Percentiles rank a stretch among this genome's conserved stretches.
phyloP scores from a whole-genome alignment of 2,888 invertebrate genomes.

The Steromphala cineraria region DNA sequence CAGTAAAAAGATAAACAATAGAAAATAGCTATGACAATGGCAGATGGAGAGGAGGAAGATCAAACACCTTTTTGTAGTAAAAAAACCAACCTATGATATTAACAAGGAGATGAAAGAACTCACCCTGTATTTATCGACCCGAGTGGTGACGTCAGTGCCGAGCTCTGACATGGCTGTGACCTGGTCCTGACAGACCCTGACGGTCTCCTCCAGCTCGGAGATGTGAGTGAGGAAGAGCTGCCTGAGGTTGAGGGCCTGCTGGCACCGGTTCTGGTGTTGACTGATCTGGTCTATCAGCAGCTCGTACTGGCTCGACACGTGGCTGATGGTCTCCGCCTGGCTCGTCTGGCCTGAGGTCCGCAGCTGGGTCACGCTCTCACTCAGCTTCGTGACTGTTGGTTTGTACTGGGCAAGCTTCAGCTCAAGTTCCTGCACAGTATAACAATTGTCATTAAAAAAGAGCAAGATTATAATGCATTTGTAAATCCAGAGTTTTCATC shows the following conservation, averaged over 20 bases:
- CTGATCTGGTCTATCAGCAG: conserved; percentile 90
- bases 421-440: conserved; percentile 62
- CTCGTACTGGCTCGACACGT: conserved; percentile 87
- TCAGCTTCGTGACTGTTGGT: conserved; percentile 57
- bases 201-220: conserved; percentile 52
- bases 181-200: conserved; percentile 56
- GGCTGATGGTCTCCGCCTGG: conserved; percentile 86
- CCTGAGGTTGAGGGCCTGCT: conserved; percentile 86
- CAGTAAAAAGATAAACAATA: too few species aligned
- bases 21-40: too few species aligned
- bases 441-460: not conserved
- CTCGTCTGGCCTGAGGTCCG: conserved; percentile 79
- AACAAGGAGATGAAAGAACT: conserved; percentile 3
- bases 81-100: too few species aligned
- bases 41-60: too few species aligned
- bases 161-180: conserved; percentile 52
- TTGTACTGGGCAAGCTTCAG: conserved; percentile 66
- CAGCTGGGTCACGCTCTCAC: conserved; percentile 78
- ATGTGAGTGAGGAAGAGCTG: conserved; percentile 88
- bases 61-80: too few species aligned
- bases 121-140: conserved; percentile 65
- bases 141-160: conserved; percentile 56
- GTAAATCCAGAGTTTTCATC: too few species aligned
- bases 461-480: too few species aligned
- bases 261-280: conserved; percentile 81